Percentiles rank a stretch among this genome's conserved stretches.
Evolutionary conservation across 2,888 invertebrate species (phyloP).

Genomic region (Cheiracanthium punctorium): DNA sequence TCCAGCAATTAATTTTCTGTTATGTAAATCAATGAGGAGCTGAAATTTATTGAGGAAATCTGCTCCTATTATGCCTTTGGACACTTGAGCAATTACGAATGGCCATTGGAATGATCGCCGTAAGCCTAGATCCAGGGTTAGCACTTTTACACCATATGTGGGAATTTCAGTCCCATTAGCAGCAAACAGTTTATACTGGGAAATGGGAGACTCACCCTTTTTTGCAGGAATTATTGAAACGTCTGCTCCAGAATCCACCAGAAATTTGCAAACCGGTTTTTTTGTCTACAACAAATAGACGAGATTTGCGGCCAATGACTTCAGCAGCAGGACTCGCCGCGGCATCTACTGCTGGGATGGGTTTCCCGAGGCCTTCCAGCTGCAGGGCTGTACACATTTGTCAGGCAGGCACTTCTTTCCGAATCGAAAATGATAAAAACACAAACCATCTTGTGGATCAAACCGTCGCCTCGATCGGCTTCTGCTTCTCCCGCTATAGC

Average conservation of each 20-base stretch:
- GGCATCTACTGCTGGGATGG: background rate
- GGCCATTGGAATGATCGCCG: slow-evolving; percentile 19
- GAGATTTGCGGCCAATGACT: background rate
- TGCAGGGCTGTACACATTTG: background rate
- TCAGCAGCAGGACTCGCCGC: slow-evolving; percentile 5
- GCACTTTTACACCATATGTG: slow-evolving; percentile 31
- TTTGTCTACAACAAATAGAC: slow-evolving; percentile 6
- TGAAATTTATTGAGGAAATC: slow-evolving; percentile 55
- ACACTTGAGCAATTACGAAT: slow-evolving; percentile 64
- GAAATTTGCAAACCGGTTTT: slow-evolving; percentile 10
- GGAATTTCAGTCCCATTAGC: slow-evolving; percentile 26
- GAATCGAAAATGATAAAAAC: too few relatives aligned
- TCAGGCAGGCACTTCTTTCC: background rate
- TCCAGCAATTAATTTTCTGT: slow-evolving; percentile 5
- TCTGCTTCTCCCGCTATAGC: background rate
- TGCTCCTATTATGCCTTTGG: slow-evolving; percentile 60
- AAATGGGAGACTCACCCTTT: background rate
- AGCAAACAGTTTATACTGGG: background rate
- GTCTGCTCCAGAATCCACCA: too few relatives aligned
- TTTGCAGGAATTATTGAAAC: background rate
- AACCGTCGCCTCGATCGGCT: background rate
- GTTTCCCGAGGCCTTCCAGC: background rate
- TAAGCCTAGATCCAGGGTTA: slow-evolving; percentile 41
- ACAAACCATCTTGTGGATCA: background rate
- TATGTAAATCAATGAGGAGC: slow-evolving; percentile 10